phyloP scores from a whole-genome alignment of 2,797 vertebrate species.

The Sardinella longiceps region DNA sequence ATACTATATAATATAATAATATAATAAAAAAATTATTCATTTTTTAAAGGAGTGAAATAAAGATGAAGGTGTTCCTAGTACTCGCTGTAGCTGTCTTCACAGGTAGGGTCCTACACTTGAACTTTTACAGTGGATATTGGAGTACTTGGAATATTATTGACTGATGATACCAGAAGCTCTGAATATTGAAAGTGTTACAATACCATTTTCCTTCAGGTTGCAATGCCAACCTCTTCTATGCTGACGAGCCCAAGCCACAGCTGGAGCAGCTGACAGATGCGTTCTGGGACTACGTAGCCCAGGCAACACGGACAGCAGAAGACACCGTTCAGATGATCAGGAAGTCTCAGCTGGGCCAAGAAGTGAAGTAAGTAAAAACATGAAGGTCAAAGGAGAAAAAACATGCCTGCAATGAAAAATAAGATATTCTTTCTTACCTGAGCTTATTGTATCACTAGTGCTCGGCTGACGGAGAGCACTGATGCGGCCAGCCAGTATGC shows the following conservation, averaged over 20 bases:
- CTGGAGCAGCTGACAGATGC: slow-evolving; percentile 76
- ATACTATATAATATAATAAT: too few relatives aligned
- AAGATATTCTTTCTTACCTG: too few relatives aligned
- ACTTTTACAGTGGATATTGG: background rate
- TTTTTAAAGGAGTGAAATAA: slow-evolving; percentile 58
- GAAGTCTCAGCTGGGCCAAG: slow-evolving; percentile 71
- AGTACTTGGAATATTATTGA: background rate
- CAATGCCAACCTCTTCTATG: slow-evolving; percentile 76
- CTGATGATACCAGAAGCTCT: too few relatives aligned
- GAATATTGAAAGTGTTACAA: background rate
- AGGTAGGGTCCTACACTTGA: slow-evolving; percentile 56
- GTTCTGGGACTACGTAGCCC: slow-evolving; percentile 78
- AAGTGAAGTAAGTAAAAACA: slow-evolving; percentile 80
- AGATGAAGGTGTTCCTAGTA: slow-evolving; percentile 72
- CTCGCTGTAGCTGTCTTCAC: slow-evolving; percentile 65
- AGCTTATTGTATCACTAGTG: slow-evolving; percentile 26
- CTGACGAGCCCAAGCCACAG: slow-evolving; percentile 74
- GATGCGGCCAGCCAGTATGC: slow-evolving; percentile 70
- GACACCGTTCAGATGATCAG: slow-evolving; percentile 75
- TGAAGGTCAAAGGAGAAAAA: background rate
- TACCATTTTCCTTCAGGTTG: slow-evolving; percentile 62
- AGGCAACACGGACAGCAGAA: slow-evolving; percentile 75
- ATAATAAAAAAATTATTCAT: too few relatives aligned
- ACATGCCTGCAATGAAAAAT: too few relatives aligned
- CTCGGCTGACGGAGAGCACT: slow-evolving; percentile 69